Percentiles rank a stretch among this genome's conserved stretches.
Evolutionary conservation across 2,888 invertebrate species (phyloP).

Genomic region (Crematogaster levior): DNA sequence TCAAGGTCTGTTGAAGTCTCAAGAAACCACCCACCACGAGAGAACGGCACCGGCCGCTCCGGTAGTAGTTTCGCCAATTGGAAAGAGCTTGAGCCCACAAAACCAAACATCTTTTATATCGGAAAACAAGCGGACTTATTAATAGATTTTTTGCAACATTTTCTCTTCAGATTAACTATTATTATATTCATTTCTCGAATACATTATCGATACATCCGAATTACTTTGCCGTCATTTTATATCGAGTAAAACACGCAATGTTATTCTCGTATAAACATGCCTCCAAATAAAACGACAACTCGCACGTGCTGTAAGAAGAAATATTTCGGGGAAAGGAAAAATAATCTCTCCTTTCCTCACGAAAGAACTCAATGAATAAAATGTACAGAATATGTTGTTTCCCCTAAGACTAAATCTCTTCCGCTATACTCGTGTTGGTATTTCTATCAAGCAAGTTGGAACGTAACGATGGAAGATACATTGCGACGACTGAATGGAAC

Average conservation of each 20-base stretch:
- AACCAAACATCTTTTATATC: slow-evolving; percentile 11
- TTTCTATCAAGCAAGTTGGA: slow-evolving; percentile 23
- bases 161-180: not conserved
- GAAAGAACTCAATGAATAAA: not conserved
- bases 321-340: not conserved
- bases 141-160: not conserved
- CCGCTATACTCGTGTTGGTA: not conserved
- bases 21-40: slow-evolving; percentile 70
- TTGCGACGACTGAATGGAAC: slow-evolving; percentile 3
- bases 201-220: no score
- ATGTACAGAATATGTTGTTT: not conserved
- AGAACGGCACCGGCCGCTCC: slow-evolving; percentile 10
- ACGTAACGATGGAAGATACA: slow-evolving; percentile 29
- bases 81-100: not conserved
- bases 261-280: not conserved
- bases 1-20: slow-evolving; percentile 74
- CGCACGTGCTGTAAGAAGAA: not conserved
- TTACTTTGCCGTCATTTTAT: not conserved
- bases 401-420: not conserved
- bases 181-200: not conserved
- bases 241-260: not conserved
- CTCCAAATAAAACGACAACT: not conserved
- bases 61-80: slow-evolving; percentile 12
- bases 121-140: slow-evolving; percentile 18
- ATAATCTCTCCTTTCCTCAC: not conserved